These are phyloP conservation scores for Dynastes tityus DNA, from an alignment of 2,888 invertebrate species.

Conservation along the genomic window DNA sequence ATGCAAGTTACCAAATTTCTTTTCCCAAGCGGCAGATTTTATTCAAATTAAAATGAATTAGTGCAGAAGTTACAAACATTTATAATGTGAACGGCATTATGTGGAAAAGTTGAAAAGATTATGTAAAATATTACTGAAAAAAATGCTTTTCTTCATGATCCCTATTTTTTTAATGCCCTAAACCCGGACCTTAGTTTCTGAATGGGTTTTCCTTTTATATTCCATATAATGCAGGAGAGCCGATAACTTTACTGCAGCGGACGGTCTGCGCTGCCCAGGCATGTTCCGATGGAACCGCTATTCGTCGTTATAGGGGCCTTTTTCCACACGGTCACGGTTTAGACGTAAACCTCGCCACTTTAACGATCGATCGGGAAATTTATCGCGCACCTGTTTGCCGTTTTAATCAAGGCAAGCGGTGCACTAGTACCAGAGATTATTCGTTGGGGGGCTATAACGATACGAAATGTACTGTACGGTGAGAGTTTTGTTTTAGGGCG, in stretches of 20 bases:
- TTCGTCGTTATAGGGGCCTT: background rate
- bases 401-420: slow-evolving; percentile 12
- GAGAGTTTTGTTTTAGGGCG: background rate
- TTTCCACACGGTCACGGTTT: background rate
- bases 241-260: slow-evolving; percentile 12
- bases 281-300: background rate
- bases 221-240: background rate
- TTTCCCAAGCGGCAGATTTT: too few species aligned
- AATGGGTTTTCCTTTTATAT: too few species aligned
- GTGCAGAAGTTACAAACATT: too few species aligned
- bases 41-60: too few species aligned
- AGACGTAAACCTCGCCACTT: background rate
- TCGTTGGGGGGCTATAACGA: background rate
- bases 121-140: too few species aligned
- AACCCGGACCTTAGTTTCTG: too few species aligned
- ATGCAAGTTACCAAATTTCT: too few species aligned
- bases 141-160: too few species aligned
- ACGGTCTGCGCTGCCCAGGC: background rate
- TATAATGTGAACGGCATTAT: too few species aligned
- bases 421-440: background rate
- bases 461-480: background rate
- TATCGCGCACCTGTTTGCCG: slow-evolving; percentile 24
- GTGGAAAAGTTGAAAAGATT: too few species aligned
- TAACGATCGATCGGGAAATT: slow-evolving; percentile 22
- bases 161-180: too few species aligned